These are phyloP conservation scores for Donacobius atricapilla DNA, from an alignment of 2,113 vertebrate species.

Conservation along the genomic window DNA sequence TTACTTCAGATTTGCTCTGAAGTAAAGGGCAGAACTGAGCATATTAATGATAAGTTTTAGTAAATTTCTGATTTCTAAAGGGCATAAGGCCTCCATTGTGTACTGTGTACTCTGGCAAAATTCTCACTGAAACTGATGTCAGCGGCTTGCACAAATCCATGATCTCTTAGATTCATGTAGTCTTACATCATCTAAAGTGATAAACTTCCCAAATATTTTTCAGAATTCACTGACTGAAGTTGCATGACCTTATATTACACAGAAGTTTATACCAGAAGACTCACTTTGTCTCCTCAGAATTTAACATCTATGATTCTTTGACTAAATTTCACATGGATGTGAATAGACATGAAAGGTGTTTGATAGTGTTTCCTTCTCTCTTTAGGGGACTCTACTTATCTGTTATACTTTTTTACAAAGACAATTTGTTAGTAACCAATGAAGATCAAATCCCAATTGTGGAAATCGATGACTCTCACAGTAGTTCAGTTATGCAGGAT, in stretches of 20 bases:
- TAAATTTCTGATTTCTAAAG: background rate
- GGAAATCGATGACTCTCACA: slow-evolving; percentile 94
- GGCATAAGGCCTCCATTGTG: background rate
- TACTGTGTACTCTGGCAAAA: background rate
- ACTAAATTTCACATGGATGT: background rate
- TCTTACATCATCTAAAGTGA: background rate
- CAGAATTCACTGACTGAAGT: background rate
- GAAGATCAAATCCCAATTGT: slow-evolving; percentile 98
- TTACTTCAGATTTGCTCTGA: slow-evolving; percentile 6
- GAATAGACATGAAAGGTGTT: background rate
- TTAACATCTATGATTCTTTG: background rate
- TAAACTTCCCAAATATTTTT: background rate
- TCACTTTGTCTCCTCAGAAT: background rate
- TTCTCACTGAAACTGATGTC: background rate
- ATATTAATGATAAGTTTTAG: background rate
- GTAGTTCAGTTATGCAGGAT: slow-evolving; percentile 91
- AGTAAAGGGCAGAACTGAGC: slow-evolving; percentile 4
- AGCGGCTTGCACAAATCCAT: background rate
- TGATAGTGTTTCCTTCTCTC: slow-evolving; percentile 54
- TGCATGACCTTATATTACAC: background rate
- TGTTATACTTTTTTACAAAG: slow-evolving; percentile 93
- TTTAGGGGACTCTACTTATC: slow-evolving; percentile 94
- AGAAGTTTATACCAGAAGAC: background rate
- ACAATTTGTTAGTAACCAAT: slow-evolving; percentile 91
- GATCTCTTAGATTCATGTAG: background rate